A percentile compares a stretch with the other conserved stretches of the same genome.
Evolutionary conservation across 2,113 vertebrate genomes (phyloP).

Genomic region (Arenaria interpres): DNA sequence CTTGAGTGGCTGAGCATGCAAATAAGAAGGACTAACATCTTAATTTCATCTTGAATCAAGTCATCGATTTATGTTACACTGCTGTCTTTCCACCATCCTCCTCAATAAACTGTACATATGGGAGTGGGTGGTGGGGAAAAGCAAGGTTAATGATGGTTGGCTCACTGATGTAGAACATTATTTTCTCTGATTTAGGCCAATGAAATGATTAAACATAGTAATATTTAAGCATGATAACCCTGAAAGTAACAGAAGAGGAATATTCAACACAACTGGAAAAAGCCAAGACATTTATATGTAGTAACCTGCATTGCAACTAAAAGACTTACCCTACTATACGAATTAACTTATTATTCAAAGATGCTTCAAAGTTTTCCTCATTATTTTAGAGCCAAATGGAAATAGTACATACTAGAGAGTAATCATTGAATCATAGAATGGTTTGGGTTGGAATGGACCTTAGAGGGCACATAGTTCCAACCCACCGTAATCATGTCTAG

Average conservation of each 20-base stretch:
- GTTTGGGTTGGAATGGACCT: not conserved
- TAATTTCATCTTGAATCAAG: not conserved
- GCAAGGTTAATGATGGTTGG: not conserved
- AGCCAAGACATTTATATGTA: not conserved
- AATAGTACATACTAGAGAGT: not conserved
- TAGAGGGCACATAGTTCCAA: not conserved
- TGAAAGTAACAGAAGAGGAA: not conserved
- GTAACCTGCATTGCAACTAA: not conserved
- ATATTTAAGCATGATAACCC: not conserved
- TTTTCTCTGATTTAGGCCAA: not conserved
- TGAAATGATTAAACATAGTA: not conserved
- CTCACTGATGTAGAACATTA: not conserved
- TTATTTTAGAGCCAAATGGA: not conserved
- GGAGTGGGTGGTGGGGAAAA: not conserved
- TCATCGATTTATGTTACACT: not conserved
- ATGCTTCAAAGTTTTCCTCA: not conserved
- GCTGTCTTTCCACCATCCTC: not conserved
- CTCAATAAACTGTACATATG: not conserved
- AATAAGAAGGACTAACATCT: not conserved
- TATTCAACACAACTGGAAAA: not conserved
- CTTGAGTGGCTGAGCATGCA: not conserved
- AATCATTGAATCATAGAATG: not conserved
- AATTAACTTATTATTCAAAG: not conserved
- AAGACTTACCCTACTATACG: not conserved
- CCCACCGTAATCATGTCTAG: not conserved